These are phyloP conservation scores for Chaenodraco wilsoni DNA, from an alignment of 2,797 vertebrate genomes.

Conservation along the genomic window DNA sequence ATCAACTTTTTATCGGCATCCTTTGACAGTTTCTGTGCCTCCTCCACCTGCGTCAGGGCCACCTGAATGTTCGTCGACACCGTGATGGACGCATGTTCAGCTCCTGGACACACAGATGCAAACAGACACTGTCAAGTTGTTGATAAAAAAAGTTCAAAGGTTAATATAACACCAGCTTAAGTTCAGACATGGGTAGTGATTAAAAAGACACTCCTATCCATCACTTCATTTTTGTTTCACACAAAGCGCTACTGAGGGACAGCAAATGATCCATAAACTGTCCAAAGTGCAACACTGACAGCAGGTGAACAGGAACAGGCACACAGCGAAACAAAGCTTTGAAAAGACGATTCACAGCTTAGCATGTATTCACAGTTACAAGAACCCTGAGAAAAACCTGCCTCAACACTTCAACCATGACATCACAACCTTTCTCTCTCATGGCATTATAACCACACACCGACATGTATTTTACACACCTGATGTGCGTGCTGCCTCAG, in stretches of 20 bases:
- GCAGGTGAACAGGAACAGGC: slow-evolving; percentile 32
- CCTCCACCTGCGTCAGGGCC: slow-evolving; percentile 88
- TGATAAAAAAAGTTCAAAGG: slow-evolving; percentile 31
- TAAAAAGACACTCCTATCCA: slow-evolving; percentile 46
- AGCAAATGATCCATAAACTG: slow-evolving; percentile 44
- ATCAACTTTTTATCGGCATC: slow-evolving; percentile 90
- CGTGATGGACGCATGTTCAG: slow-evolving; percentile 88
- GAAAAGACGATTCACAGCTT: slow-evolving; percentile 30
- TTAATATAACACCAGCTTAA: slow-evolving; percentile 16
- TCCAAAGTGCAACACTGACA: slow-evolving; percentile 52
- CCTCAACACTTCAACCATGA: slow-evolving; percentile 15
- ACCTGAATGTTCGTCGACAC: slow-evolving; percentile 88
- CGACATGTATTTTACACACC: slow-evolving; percentile 77
- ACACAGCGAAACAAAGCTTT: slow-evolving; percentile 22
- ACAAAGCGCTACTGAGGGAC: slow-evolving; percentile 52
- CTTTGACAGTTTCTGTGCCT: slow-evolving; percentile 84
- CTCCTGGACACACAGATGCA: slow-evolving; percentile 81
- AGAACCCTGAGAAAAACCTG: slow-evolving; percentile 28
- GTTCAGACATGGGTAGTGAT: slow-evolving; percentile 38
- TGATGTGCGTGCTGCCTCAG: slow-evolving; percentile 90
- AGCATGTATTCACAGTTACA: slow-evolving; percentile 13
- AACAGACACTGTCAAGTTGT: slow-evolving; percentile 11
- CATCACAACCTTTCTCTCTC: slow-evolving; percentile 6
- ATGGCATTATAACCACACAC: background rate
- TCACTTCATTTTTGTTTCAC: slow-evolving; percentile 47